Evolutionary conservation across 2,797 vertebrate species (phyloP), one percentile per base, ranked within the genome.

Genomic region (Tapirus indicus): DNA sequence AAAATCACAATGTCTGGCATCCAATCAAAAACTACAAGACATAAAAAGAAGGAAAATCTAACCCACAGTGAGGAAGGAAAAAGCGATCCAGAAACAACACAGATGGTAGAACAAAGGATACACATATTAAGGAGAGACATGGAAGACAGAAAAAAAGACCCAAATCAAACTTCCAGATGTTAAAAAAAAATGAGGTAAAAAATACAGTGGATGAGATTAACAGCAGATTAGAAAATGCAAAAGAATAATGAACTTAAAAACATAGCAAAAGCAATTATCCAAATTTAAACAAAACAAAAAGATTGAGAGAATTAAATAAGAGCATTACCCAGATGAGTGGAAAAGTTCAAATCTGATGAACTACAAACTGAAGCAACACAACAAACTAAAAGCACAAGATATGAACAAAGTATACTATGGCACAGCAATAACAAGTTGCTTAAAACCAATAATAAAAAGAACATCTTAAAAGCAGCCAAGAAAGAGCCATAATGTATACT

Each of bases 401-500:
- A 56, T 66, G 32, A 87, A 52, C 16, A 95, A 72, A 92, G 29
- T 82, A 68, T 25, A 68, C 71, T 16, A 91, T 17, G 41, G 60
- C 21, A 92, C 38, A 92, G 58, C 11, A 74, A 92, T 69, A 93
- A 60, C 20, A 54, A 84, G 71, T 38, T 62, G 17, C n/a, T 89
- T 77, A 89, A 93, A 60, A 88, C 21, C n/a, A 75, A 25, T 72
- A n/a, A 95, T 27, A 82, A 44, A 38, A 86, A 72, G 25, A 64
- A 38, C 35, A 58, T 23, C 44, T 64, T 52, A 80, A 68, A 83
- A 75, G 35, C 32, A 93, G n/a, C 62, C 29, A 88, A 77, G 7
- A 82, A 80, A 88, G 68, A 69, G 8, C n/a, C 41, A 29, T 21
- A 71, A 83, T 44, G 17, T 71, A 41, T 29, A 64, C 47, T 9